phyloP scores from a whole-genome alignment of 2,888 invertebrate genomes.

The Drosophila kuntzei region DNA sequence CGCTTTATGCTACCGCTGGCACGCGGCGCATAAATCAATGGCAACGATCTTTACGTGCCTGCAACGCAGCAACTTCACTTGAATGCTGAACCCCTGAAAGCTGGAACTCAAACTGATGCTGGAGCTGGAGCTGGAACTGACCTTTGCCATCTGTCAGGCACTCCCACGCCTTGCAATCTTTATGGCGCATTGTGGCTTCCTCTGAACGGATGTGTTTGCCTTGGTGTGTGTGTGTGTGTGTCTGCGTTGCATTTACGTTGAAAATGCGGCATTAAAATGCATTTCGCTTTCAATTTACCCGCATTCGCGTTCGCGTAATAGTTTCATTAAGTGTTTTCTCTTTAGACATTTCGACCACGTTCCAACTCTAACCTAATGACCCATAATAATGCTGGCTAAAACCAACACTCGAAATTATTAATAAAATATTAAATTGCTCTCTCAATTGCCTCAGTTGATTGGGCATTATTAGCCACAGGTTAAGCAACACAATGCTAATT shows the following conservation, averaged over 20 bases:
- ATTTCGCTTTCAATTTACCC: constrained; percentile 78
- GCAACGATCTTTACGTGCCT: constrained; percentile 80
- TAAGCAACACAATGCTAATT: constrained; percentile 61
- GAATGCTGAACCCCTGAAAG: constrained; percentile 3
- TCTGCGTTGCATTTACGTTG: constrained; percentile 55
- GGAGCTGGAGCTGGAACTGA: neutral
- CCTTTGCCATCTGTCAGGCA: constrained; percentile 26
- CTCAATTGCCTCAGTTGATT: constrained; percentile 43
- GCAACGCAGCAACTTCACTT: constrained; percentile 40
- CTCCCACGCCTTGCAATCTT: constrained; percentile 66
- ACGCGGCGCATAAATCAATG: constrained; percentile 80
- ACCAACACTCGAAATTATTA: constrained; percentile 59
- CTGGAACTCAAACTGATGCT: neutral
- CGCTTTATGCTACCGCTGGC: constrained; percentile 57
- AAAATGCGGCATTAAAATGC: constrained; percentile 79
- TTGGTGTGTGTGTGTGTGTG: constrained; percentile 23
- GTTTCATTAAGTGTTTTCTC: constrained; percentile 76
- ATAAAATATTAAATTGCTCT: constrained; percentile 46
- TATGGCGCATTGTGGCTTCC: constrained; percentile 79
- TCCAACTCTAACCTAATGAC: constrained; percentile 6
- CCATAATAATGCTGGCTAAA: constrained; percentile 13
- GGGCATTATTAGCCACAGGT: constrained; percentile 38
- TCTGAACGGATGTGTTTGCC: constrained; percentile 43
- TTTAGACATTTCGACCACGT: constrained; percentile 62
- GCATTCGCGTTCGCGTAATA: constrained; percentile 61